Evolutionary conservation across 2,888 invertebrate genomes (phyloP), one percentile per base, ranked within the genome.

Genomic region (Euproctis similis): DNA sequence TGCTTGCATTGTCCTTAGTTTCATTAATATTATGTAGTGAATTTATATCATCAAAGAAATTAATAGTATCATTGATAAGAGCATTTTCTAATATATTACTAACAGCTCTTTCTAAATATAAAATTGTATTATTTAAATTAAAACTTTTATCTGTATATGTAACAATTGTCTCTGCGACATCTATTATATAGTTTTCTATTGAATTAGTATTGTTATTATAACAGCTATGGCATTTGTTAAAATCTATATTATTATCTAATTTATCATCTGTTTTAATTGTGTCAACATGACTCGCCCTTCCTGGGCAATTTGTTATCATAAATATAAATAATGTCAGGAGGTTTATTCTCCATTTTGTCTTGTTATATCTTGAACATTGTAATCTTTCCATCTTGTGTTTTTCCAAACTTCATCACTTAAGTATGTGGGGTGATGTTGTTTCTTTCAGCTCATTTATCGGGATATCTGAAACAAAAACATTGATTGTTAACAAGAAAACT

Each of bases 51-150:
- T 89, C 88, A 16, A 88, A 74, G 34, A 90, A 69, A 52, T 85
- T 85, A 53, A 86, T 86, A 28, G 64, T 71, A 42, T 89, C 87
- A 41, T 82, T 74, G 42, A 68, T 81, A 9, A 89, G 61, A 14
- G 87, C 81, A 42, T 84, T 68, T 54, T 90, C 88, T 36, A 91
- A 60, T 34, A 89, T 78, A 35, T 77, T 68, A 53, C 87, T 85
- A 25, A 90, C 63, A 58, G 86, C 76, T 36, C 64, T 66, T 50
- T 87, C 85, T 51, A 88, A 45, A 31, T 68, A 59, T 25, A 39
- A 50, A 33, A 78, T 65, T 13, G 78, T 80, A 40, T 59, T 70
- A 58, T 78, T 80, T 30, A 68, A 60, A 52, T 65, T 58, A 11
- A 68, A 49, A 43, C 69, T 65, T 37, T 66, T 60, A 28, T 69